Percentiles rank a stretch among this genome's conserved stretches.
These are phyloP conservation scores for Cephus sareptanus DNA, from an alignment of 2,888 invertebrate genomes.

Conservation along the genomic window DNA sequence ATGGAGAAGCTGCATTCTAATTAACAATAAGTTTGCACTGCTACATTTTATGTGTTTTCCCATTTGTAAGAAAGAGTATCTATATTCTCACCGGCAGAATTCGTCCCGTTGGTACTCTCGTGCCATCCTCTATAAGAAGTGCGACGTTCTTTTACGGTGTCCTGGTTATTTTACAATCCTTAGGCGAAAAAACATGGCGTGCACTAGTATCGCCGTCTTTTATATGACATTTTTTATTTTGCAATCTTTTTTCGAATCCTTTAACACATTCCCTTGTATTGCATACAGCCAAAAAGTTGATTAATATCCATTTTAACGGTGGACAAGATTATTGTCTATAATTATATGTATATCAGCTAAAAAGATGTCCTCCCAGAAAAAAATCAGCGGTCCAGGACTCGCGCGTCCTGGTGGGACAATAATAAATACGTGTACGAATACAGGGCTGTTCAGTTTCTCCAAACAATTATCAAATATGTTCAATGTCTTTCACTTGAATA, in stretches of 20 bases:
- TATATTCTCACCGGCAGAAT: background rate
- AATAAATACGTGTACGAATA: background rate
- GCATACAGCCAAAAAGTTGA: slow-evolving; percentile 20
- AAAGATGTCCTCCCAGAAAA: background rate
- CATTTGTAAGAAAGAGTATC: background rate
- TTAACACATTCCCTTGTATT: background rate
- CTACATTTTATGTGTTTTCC: background rate
- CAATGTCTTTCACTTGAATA: background rate
- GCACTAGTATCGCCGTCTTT: background rate
- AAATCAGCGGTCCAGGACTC: background rate
- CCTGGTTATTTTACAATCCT: background rate
- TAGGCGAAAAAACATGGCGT: background rate
- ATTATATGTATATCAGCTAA: slow-evolving; percentile 19
- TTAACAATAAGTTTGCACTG: slow-evolving; percentile 7
- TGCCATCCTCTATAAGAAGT: slow-evolving; percentile 29
- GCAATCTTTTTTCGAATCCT: slow-evolving; percentile 15
- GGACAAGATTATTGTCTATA: slow-evolving; percentile 49
- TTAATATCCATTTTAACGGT: slow-evolving; percentile 27
- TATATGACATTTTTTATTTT: slow-evolving; percentile 10
- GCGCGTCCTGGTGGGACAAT: background rate
- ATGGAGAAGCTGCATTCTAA: slow-evolving; percentile 9
- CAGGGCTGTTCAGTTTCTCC: background rate
- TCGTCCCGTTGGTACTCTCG: background rate
- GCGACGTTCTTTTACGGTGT: slow-evolving; percentile 15
- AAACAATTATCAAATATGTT: background rate